A percentile compares a stretch with the other conserved stretches of the same genome.
phyloP scores from a whole-genome alignment of 2,113 vertebrate species.

The Lynx canadensis region DNA sequence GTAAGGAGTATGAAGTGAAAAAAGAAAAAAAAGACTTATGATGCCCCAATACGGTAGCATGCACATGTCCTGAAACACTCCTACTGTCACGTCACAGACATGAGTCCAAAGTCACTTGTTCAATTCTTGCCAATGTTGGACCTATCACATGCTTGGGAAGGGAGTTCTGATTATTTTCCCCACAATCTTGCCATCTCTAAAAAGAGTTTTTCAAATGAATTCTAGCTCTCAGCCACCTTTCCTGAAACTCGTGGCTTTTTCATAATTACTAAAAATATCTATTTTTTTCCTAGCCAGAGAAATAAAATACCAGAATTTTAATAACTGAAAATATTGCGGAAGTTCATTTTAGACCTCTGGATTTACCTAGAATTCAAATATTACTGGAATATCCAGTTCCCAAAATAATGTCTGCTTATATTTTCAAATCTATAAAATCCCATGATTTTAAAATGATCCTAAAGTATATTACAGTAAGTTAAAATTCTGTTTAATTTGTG shows the following conservation, averaged over 20 bases:
- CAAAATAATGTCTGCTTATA: background rate
- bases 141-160: background rate
- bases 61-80: background rate
- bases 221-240: background rate
- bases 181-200: background rate
- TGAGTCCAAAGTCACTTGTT: background rate
- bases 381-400: background rate
- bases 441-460: background rate
- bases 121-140: background rate
- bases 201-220: slow-evolving; percentile 4
- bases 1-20: background rate
- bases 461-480: background rate
- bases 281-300: background rate
- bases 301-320: slow-evolving; percentile 45
- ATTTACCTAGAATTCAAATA: slow-evolving; percentile 16
- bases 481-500: slow-evolving; percentile 14
- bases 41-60: background rate
- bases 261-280: background rate
- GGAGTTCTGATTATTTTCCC: background rate
- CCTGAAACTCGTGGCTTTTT: background rate
- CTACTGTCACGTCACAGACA: background rate
- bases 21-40: background rate
- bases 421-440: slow-evolving; percentile 28
- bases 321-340: slow-evolving; percentile 18
- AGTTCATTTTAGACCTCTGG: slow-evolving; percentile 28